Evolutionary conservation across 2,888 invertebrate species (phyloP).

Genomic region (Drosophila quinaria): DNA sequence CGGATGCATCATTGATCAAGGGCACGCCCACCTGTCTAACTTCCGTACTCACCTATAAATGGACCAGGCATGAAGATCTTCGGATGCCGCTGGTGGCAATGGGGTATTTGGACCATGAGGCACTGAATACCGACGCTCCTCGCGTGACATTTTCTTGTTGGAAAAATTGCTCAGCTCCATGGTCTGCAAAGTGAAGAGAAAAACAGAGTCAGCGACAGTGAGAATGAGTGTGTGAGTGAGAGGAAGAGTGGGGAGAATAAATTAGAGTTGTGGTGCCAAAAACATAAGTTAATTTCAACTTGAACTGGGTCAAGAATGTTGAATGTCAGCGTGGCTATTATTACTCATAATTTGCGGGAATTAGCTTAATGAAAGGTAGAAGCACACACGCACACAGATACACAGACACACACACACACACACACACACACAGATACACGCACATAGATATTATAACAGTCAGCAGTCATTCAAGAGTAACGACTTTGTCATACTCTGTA

Average conservation of each 20-base stretch:
- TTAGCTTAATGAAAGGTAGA: conserved; percentile 73
- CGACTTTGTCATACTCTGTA: conserved; percentile 21
- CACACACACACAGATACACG: conserved; percentile 29
- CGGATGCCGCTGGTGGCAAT: conserved; percentile 92
- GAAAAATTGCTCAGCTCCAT: conserved; percentile 85
- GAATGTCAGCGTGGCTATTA: conserved; percentile 51
- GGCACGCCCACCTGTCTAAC: conserved; percentile 35
- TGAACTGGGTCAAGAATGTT: conserved; percentile 77
- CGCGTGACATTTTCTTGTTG: conserved; percentile 86
- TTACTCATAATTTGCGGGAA: conserved; percentile 77
- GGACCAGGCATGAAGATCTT: conserved; percentile 98
- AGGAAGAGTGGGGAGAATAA: conserved; percentile 34
- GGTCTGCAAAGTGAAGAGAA: conserved; percentile 65
- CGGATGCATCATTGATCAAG: conserved; percentile 50
- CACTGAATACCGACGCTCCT: conserved; percentile 94
- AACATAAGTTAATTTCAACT: conserved; percentile 60
- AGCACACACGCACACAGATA: conserved; percentile 35
- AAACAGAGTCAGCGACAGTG: conserved; percentile 22
- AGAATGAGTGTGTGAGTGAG: conserved; percentile 20
- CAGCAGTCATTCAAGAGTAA: conserved; percentile 28
- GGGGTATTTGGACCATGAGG: conserved; percentile 92
- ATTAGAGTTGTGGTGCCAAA: conserved; percentile 59
- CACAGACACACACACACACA: conserved; percentile 33
- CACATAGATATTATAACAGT: conserved; percentile 21
- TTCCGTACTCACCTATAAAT: conserved; percentile 91